Conservation (phyloP, 2,797 vertebrate genomes). For the Pristis pectinata region DNA sequence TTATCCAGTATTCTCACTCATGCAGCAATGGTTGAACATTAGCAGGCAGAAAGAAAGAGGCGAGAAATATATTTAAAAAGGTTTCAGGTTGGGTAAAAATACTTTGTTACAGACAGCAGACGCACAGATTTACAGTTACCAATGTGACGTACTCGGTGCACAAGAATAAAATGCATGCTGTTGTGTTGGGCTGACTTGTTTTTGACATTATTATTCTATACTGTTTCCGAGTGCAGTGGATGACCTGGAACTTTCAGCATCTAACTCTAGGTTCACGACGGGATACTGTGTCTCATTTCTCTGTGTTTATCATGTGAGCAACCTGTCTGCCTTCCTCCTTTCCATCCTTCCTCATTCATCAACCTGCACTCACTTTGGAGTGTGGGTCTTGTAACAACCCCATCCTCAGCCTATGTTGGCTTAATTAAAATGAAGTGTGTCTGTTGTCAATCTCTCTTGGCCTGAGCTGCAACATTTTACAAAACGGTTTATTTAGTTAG, state of each 20-base stretch:
- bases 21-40: not conserved
- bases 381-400: no score
- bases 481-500: no score
- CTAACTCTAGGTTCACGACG: not conserved
- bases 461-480: no score
- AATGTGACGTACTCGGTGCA: not conserved
- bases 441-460: no score
- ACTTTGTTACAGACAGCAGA: not conserved
- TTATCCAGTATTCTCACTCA: not conserved
- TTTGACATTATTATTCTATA: not conserved
- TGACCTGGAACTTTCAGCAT: not conserved
- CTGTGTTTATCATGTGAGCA: not conserved
- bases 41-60: not conserved
- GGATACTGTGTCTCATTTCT: not conserved
- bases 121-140: not conserved
- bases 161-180: not conserved
- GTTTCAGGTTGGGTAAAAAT: not conserved
- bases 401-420: no score
- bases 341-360: no score
- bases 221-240: not conserved
- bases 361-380: no score
- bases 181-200: not conserved
- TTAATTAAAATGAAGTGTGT: no score
- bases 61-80: not conserved
- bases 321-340: not conserved